Evolutionary conservation across 1,140 invertebrate species (phyloP).

Genomic region (Megathymus violae): DNA sequence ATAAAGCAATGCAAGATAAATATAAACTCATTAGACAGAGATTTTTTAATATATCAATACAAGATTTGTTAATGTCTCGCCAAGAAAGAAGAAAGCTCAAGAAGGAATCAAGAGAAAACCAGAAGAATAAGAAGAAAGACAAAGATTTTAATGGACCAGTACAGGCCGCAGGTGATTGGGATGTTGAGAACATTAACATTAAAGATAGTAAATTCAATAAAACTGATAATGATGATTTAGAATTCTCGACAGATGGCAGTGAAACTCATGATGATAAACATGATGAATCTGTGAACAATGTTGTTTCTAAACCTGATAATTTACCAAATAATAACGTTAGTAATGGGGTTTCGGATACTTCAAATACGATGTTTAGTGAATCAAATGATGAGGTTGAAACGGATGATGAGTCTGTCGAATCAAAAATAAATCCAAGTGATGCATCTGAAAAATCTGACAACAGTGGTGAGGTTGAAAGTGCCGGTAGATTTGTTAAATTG

Average conservation of each 20-base stretch:
- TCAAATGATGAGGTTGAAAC: constrained; percentile 10
- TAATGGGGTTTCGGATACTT: constrained; percentile 27
- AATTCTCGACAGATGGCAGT: constrained; percentile 23
- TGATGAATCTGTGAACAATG: constrained; percentile 31
- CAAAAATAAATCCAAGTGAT: constrained; percentile 6
- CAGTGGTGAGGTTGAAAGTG: constrained; percentile 18
- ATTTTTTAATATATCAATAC: constrained; percentile 67
- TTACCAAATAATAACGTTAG: constrained; percentile 16
- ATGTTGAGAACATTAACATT: constrained; percentile 56
- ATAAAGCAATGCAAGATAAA: constrained; percentile 69
- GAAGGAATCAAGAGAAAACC: constrained; percentile 67
- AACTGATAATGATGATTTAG: constrained; percentile 25
- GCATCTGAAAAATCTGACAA: neutral
- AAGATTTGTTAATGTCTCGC: constrained; percentile 74
- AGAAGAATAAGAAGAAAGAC: constrained; percentile 66
- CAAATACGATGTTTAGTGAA: constrained; percentile 31
- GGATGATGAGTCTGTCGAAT: constrained; percentile 2
- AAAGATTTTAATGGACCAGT: constrained; percentile 51
- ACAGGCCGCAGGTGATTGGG: constrained; percentile 59
- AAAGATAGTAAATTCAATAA: constrained; percentile 37
- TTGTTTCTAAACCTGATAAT: constrained; percentile 29
- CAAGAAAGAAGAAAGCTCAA: constrained; percentile 71
- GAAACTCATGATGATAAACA: constrained; percentile 10
- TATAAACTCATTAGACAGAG: constrained; percentile 66
- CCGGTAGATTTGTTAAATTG: constrained; percentile 14